Base-by-base conservation (phyloP, 2,797 vertebrate species). In the Dipus sagitta region DNA sequence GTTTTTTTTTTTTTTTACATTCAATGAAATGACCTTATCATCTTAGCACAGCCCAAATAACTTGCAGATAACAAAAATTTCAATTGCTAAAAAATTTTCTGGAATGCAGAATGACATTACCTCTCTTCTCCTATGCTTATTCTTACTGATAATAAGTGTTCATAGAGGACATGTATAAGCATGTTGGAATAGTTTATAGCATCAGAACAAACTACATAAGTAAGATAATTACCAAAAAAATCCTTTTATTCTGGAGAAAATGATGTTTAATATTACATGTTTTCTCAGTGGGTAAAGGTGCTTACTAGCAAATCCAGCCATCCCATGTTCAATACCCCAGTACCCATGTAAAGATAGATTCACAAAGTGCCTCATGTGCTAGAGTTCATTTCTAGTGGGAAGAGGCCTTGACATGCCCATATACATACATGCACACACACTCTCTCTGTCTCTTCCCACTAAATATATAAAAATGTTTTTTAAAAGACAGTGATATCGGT, bases 111-210 rank as follows among this genome's bases (percentile, higher is more conserved):
- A 52, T 76, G 87, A 88, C 68, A 92, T 76, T 21, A 85, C 24
- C 32, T 83, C 42, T 92, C 28, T 65, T 84, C 54, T 85, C 81
- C 42, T 88, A 1, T 68, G 24, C 23, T 86, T 42, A 65, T 90
- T 83, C 21, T 42, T 93, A 58, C 64, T 93, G 64, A 81, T 94
- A 94, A 95, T 95, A 93, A 94, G 76, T 95, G 93, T 82, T 81
- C 90, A 62, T 64, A 62, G 30, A 64, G 21, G 90, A 75, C 88
- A 80, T 52, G 72, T 88, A 52, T 30, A 79, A 86, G 6, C 94
- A 85, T 91, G 94, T 84, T 68, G 62, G 26, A 78, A 64, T 88
- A 18, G 18, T 81, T 65, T 92, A 6, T 60, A 84, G 93, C 90
- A 90, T 64, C 17, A 86, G 65, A 96, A 84, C 18, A 77, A 90